Evolutionary conservation across 2,888 invertebrate species (phyloP), one percentile per base, ranked within the genome.

Genomic region (Oligia latruncula): DNA sequence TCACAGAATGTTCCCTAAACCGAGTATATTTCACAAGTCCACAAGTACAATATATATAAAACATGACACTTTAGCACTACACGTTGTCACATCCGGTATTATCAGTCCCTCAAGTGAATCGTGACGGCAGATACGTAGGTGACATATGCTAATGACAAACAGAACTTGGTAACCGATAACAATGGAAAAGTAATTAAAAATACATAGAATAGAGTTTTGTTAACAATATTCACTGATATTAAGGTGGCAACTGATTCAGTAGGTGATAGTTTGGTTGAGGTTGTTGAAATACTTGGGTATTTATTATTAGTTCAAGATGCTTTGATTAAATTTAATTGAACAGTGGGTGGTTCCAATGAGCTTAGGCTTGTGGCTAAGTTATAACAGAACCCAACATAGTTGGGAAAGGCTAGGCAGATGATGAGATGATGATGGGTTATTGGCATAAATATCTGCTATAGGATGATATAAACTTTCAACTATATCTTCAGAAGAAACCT

Each of bases 71-170:
- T 73, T 20, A 72, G 78, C 29, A 70, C 66, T 74, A 74, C 71
- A 87, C 80, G 64, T 58, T 71, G 43, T 49, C 74, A 85, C 74
- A 88, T 84, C 83, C 90, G 90, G 74, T 60, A 85, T 89, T 93
- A 93, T 93, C 93, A 92, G 91, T 87, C 87, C 90, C 85, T 88
- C 90, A 89, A 91, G 84, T 90, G 83, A 88, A 89, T 86, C 92
- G 92, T 93, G 92, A 93, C 91, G 89, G 79, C 58, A 85, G 91
- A 91, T 92, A 92, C 82, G 74, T 77, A 83, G 82, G 80, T 84
- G 87, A 86, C 82, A 91, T 87, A 89, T 90, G 89, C 85, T 85
- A 89, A 89, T 88, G 83, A 65, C 76, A 70, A 81, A 83, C 78
- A 73, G 81, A 80, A 83, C 58, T 76, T 80, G 80, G 78, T 66